These are phyloP conservation scores for Acridotheres tristis DNA, from an alignment of 2,797 vertebrate genomes.

Conservation along the genomic window DNA sequence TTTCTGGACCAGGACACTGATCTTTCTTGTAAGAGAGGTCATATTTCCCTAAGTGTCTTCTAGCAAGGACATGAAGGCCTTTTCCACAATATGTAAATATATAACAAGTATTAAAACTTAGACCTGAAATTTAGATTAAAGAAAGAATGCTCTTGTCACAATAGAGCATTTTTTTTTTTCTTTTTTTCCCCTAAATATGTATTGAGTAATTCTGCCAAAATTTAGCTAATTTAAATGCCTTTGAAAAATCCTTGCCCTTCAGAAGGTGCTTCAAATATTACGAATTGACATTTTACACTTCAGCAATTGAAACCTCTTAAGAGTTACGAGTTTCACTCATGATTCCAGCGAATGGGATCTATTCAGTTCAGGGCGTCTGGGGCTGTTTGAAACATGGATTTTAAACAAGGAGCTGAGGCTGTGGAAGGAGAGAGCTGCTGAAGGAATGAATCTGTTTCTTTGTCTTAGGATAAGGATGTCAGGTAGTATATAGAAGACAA, in stretches of 20 bases:
- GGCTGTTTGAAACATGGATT: neutral
- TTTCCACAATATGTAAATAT: neutral
- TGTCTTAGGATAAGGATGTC: neutral
- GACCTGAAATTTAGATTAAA: neutral
- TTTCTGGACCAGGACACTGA: neutral
- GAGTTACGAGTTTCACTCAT: neutral
- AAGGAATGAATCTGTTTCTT: neutral
- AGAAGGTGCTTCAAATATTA: neutral
- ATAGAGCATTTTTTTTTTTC: neutral
- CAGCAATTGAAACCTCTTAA: neutral
- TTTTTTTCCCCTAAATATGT: neutral
- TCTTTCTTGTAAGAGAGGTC: neutral
- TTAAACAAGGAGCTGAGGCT: neutral
- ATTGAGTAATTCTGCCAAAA: neutral
- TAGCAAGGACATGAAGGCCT: neutral
- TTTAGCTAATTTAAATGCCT: neutral
- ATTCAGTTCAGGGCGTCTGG: neutral
- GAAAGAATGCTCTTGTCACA: neutral
- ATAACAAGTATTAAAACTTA: neutral
- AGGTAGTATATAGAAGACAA: neutral
- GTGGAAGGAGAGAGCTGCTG: neutral
- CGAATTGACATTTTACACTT: neutral
- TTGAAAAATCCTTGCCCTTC: neutral
- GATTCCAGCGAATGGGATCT: neutral
- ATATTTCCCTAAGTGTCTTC: neutral